Evolutionary conservation across 1,140 invertebrate genomes (phyloP).

Genomic region (Coptotermes formosanus): DNA sequence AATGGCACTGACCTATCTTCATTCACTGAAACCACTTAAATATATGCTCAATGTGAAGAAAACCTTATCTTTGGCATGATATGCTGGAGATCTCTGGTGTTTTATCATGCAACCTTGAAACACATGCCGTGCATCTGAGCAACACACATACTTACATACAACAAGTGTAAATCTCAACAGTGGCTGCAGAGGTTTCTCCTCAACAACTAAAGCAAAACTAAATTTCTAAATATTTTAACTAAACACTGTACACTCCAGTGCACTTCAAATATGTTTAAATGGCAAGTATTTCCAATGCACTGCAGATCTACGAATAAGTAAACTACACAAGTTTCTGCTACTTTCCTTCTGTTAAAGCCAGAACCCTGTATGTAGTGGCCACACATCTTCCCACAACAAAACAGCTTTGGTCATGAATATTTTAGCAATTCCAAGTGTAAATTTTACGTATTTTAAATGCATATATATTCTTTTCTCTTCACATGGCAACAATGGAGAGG

Average conservation of each 20-base stretch:
- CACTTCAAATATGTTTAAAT: conserved; percentile 19
- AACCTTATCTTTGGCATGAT: not conserved
- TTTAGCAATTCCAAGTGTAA: not conserved
- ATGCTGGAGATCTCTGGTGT: not conserved
- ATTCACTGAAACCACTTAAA: too few relatives aligned
- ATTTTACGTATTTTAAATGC: conserved; percentile 14
- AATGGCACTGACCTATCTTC: too few relatives aligned
- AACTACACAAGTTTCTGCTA: not conserved
- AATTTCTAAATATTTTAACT: conserved; percentile 8
- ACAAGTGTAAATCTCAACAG: not conserved
- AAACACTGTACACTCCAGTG: conserved; percentile 20
- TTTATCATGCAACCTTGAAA: not conserved
- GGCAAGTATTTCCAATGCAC: not conserved
- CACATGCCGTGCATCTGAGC: not conserved
- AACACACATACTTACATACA: not conserved
- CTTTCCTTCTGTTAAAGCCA: conserved; percentile 25
- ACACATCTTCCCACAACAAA: not conserved
- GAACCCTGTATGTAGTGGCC: conserved; percentile 23
- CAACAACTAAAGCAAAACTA: conserved; percentile 2
- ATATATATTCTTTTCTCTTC: not conserved
- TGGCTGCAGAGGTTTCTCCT: not conserved
- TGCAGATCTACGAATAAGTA: not conserved
- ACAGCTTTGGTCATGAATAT: not conserved
- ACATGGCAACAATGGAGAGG: not conserved
- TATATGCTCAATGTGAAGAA: too few relatives aligned